Percentiles rank a stretch among this genome's conserved stretches.
Conservation (phyloP, 2,113 vertebrate species). For the Leucopsar rothschildi region DNA sequence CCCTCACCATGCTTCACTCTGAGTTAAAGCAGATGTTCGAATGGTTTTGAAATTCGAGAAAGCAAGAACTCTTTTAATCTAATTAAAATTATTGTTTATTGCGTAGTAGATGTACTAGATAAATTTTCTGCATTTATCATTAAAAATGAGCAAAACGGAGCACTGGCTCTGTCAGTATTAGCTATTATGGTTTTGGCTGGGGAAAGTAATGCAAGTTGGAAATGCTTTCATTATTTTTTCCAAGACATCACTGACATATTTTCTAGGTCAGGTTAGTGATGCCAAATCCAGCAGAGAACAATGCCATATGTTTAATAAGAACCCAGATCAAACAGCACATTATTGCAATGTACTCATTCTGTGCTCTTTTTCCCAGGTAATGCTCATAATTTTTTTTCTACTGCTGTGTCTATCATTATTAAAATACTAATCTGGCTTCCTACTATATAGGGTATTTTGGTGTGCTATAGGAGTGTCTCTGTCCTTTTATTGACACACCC, state of each 20-base stretch:
- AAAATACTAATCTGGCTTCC: not conserved
- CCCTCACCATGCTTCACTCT: not conserved
- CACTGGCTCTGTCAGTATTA: not conserved
- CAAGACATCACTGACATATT: not conserved
- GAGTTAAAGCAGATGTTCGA: not conserved
- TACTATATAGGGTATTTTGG: not conserved
- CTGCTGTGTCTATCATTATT: not conserved
- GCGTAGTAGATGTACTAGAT: not conserved
- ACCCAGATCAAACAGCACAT: not conserved
- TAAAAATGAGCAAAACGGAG: not conserved
- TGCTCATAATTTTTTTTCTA: not conserved
- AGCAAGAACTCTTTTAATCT: not conserved
- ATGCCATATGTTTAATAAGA: not conserved
- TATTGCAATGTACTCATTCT: not conserved
- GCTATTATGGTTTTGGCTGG: not conserved
- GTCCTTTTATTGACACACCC: not conserved
- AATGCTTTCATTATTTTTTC: not conserved
- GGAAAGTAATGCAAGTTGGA: not conserved
- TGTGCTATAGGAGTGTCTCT: not conserved
- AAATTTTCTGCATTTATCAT: not conserved
- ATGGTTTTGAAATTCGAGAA: not conserved
- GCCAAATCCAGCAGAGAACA: not conserved
- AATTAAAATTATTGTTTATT: not conserved
- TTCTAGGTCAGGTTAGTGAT: not conserved
- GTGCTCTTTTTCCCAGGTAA: not conserved